Evolutionary conservation across 1,140 invertebrate species (phyloP), one percentile per base, ranked within the genome.

Genomic region (Brachionus asplanchnoidis): DNA sequence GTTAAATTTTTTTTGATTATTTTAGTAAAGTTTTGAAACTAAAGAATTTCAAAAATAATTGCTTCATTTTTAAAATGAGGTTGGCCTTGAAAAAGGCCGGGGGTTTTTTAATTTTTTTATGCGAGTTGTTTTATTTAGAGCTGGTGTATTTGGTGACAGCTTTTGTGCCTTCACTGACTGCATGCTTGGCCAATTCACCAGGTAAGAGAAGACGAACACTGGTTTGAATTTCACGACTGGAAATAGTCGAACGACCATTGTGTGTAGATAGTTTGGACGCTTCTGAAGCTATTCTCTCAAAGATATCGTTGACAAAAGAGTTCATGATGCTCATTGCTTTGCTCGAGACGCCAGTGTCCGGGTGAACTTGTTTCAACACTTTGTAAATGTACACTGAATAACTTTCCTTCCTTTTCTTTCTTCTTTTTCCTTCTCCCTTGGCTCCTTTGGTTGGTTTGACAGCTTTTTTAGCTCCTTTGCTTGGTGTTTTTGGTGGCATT

Each of bases 291-390:
- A 93, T 93, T 26, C 92, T 89, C 86, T 93, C 92, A 86, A 93
- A 93, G 79, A 93, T 92, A 86, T 93, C 92, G 79, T 91, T 91
- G 44, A 93, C 92, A 87, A 93, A 93, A 77, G 91, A 91, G 86
- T 93, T 92, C 92, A 93, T 93, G 65, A 93, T 93, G 66, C 89
- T 87, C 92, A 93, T 93, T 3, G 92, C 91, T 85, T 92, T 92
- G 73, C 87, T 87, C 12, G 91, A 91, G 78, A 91, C 89, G n/a
- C 91, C 91, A 73, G 90, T 91, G 86, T 91, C 90, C 7, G 90
- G 90, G 77, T 91, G 90, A 36, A 90, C 90, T 87, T 90, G 88
- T 87, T 90, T 91, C 73, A 89, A 86, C 6, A 88, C 87, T 60
- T 87, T 87, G 85, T 87, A 87, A 75, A 88, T 87, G 75, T 88